phyloP scores from a whole-genome alignment of 1,140 invertebrate genomes.

The Drepana arcuata region DNA sequence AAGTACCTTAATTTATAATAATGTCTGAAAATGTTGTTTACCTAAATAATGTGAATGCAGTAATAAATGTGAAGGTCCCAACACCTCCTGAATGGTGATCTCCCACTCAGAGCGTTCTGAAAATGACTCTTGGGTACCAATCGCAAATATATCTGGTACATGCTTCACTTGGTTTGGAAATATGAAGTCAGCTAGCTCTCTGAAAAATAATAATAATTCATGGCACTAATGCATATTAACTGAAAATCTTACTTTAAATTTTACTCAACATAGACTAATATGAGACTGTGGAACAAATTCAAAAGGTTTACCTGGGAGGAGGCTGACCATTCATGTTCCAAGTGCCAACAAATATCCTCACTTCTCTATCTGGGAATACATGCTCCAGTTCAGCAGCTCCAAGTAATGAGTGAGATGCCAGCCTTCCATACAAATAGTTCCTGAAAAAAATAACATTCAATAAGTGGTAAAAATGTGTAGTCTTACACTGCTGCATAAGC shows the following conservation, averaged over 20 bases:
- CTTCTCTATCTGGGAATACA: conserved; percentile 86
- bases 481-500: too few species aligned
- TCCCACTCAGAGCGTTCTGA: conserved; percentile 92
- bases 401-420: conserved; percentile 84
- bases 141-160: conserved; percentile 91
- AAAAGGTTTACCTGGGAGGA: conserved; percentile 76
- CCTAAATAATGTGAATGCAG: conserved; percentile 84
- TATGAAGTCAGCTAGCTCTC: conserved; percentile 90
- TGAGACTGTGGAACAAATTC: conserved; percentile 1
- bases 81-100: conserved; percentile 89
- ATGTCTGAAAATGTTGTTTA: too few species aligned
- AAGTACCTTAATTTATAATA: too few species aligned
- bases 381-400: conserved; percentile 88
- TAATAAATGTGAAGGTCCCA: conserved; percentile 92
- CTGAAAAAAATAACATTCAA: conserved; percentile 47
- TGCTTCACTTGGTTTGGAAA: conserved; percentile 86
- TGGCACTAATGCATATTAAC: too few species aligned
- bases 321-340: conserved; percentile 97
- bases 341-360: conserved; percentile 91
- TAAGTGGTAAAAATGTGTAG: too few species aligned
- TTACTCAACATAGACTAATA: too few species aligned
- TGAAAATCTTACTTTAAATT: too few species aligned
- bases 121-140: conserved; percentile 94
- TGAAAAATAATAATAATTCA: conserved; percentile 32
- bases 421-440: conserved; percentile 84